A percentile compares a stretch with the other conserved stretches of the same genome.
Evolutionary conservation across 1,140 invertebrate genomes (phyloP).

Genomic region (Hormaphis cornu): DNA sequence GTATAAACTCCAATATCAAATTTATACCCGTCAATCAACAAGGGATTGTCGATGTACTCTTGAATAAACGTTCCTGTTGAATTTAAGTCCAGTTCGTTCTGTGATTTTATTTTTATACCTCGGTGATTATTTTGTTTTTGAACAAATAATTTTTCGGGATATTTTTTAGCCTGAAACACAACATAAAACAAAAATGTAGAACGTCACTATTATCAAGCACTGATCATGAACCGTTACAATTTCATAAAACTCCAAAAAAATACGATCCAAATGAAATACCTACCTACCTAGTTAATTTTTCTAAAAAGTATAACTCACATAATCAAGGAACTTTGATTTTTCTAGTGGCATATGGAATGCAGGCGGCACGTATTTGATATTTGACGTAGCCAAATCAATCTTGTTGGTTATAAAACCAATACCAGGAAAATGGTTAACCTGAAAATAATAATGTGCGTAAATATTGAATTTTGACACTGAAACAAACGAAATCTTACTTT

Average conservation of each 20-base stretch:
- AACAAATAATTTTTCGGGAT: slow-evolving; percentile 71
- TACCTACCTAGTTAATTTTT: too few species aligned
- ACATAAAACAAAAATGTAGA: too few species aligned
- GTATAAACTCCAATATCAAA: slow-evolving; percentile 97
- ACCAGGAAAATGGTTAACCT: slow-evolving; percentile 90
- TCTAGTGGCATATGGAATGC: slow-evolving; percentile 81
- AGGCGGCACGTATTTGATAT: slow-evolving; percentile 65
- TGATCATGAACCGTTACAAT: too few species aligned
- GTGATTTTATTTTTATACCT: slow-evolving; percentile 67
- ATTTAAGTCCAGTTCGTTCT: slow-evolving; percentile 62
- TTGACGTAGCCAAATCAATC: slow-evolving; percentile 74
- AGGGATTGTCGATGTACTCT: slow-evolving; percentile 74
- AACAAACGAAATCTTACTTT: slow-evolving; percentile 43
- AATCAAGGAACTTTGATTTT: slow-evolving; percentile 60
- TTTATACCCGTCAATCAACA: slow-evolving; percentile 76
- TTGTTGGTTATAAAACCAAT: slow-evolving; percentile 92
- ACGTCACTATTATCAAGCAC: too few species aligned
- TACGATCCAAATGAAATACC: neutral
- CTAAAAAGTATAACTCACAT: slow-evolving; percentile 47
- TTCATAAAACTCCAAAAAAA: too few species aligned
- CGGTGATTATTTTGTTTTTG: slow-evolving; percentile 89
- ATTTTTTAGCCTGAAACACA: slow-evolving; percentile 45
- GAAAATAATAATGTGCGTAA: slow-evolving; percentile 35
- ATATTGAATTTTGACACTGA: neutral
- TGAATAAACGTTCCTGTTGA: slow-evolving; percentile 76